These are phyloP conservation scores for Manduca sexta DNA, from an alignment of 1,140 invertebrate genomes.

Conservation along the genomic window DNA sequence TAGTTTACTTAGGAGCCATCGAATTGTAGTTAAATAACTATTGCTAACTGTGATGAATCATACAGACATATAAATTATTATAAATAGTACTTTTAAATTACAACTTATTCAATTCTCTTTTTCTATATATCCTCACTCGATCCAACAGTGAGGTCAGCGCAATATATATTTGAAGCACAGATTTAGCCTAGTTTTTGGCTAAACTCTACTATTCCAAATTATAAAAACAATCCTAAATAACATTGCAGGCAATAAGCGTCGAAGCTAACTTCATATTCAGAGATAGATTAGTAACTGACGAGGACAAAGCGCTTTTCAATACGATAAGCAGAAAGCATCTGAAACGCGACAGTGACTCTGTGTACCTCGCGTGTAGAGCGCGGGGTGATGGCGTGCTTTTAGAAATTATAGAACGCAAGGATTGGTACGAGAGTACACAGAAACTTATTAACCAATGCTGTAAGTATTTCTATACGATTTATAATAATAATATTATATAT, in stretches of 20 bases:
- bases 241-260: conserved; percentile 79
- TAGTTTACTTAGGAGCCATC: too few relatives aligned
- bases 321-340: conserved; percentile 64
- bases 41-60: too few relatives aligned
- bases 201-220: too few relatives aligned
- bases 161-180: too few relatives aligned
- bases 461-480: conserved; percentile 62
- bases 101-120: too few relatives aligned
- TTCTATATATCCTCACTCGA: too few relatives aligned
- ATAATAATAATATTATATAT: background rate
- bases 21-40: too few relatives aligned
- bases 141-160: too few relatives aligned
- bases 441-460: conserved; percentile 80
- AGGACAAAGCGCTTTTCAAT: conserved; percentile 81
- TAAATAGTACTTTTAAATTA: too few relatives aligned
- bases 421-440: conserved; percentile 77
- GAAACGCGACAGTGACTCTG: conserved; percentile 25
- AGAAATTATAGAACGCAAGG: conserved; percentile 59
- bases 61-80: too few relatives aligned
- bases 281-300: conserved; percentile 81
- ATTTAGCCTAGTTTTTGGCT: too few relatives aligned
- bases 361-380: conserved; percentile 42
- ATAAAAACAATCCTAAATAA: too few relatives aligned
- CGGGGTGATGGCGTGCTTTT: conserved; percentile 49
- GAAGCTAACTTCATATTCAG: conserved; percentile 86